Evolutionary conservation across 2,888 invertebrate genomes (phyloP).

Genomic region (Quadriops clusia): DNA sequence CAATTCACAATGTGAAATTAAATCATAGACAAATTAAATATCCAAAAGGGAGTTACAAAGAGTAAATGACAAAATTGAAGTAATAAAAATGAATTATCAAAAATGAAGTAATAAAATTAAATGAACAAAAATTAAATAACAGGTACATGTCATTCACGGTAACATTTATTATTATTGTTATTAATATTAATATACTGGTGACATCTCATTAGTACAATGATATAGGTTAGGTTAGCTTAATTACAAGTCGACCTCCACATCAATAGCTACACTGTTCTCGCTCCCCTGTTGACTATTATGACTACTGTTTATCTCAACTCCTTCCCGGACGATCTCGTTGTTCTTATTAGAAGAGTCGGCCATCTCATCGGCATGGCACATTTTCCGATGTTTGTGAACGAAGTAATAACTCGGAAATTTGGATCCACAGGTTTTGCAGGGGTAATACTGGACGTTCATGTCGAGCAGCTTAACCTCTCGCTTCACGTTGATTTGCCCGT

Average conservation of each 20-base stretch:
- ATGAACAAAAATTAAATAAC: too few relatives aligned
- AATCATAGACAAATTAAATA: too few relatives aligned
- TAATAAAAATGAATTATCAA: too few relatives aligned
- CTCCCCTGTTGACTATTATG: conserved; percentile 21
- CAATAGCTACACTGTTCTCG: conserved; percentile 9
- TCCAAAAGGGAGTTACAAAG: too few relatives aligned
- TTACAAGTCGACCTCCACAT: conserved; percentile 13
- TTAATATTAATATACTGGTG: too few relatives aligned
- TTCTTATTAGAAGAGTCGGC: conserved; percentile 29
- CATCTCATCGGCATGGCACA: conserved; percentile 63
- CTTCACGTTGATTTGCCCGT: conserved; percentile 29
- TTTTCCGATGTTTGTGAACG: conserved; percentile 81
- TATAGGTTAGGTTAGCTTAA: conserved; percentile 8
- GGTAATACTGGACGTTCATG: conserved; percentile 81
- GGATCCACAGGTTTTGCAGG: conserved; percentile 84
- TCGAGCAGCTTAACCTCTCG: conserved; percentile 55
- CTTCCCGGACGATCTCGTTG: conserved; percentile 28
- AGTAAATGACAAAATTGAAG: too few relatives aligned
- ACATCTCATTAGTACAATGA: conserved; percentile 1
- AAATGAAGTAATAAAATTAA: too few relatives aligned
- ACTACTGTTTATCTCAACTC: conserved; percentile 16
- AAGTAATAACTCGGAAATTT: conserved; percentile 91
- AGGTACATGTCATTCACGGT: too few relatives aligned
- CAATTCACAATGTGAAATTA: too few relatives aligned
- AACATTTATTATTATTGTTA: too few relatives aligned